A percentile compares a stretch with the other conserved stretches of the same genome.
Conservation (phyloP, 2,113 vertebrate genomes). For the Leucopsar rothschildi region DNA sequence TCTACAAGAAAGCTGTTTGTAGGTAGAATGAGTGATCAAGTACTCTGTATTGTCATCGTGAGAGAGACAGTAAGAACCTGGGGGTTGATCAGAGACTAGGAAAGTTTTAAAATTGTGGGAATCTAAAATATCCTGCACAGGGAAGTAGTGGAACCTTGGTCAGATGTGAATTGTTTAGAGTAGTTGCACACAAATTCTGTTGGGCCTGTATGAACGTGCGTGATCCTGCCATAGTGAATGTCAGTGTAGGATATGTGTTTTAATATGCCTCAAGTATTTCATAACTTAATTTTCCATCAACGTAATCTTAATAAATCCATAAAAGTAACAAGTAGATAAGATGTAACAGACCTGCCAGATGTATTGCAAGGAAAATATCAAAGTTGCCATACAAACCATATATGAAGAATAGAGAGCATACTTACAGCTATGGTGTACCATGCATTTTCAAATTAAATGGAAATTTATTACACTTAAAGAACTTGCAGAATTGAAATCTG, state of each 20-base stretch:
- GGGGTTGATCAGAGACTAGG: background rate
- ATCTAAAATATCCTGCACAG: background rate
- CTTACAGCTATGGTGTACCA: background rate
- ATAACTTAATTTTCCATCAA: background rate
- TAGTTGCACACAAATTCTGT: background rate
- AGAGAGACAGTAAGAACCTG: background rate
- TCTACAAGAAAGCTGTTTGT: background rate
- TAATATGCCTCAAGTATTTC: background rate
- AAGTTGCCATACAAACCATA: background rate
- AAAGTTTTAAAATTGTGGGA: background rate
- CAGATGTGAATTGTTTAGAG: background rate
- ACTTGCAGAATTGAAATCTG: background rate
- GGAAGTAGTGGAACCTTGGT: background rate
- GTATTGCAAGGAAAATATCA: background rate
- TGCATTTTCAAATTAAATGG: background rate
- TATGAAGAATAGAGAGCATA: background rate
- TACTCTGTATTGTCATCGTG: background rate
- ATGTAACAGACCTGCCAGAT: background rate
- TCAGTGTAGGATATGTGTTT: background rate
- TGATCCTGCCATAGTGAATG: background rate
- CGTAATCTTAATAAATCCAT: background rate
- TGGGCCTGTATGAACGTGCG: rapidly evolving
- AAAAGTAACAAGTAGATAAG: background rate
- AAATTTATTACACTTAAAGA: background rate
- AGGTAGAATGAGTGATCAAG: background rate